Evolutionary conservation across 2,888 invertebrate genomes (phyloP), one percentile per base, ranked within the genome.

Genomic region (Didymodactylos carnosus): DNA sequence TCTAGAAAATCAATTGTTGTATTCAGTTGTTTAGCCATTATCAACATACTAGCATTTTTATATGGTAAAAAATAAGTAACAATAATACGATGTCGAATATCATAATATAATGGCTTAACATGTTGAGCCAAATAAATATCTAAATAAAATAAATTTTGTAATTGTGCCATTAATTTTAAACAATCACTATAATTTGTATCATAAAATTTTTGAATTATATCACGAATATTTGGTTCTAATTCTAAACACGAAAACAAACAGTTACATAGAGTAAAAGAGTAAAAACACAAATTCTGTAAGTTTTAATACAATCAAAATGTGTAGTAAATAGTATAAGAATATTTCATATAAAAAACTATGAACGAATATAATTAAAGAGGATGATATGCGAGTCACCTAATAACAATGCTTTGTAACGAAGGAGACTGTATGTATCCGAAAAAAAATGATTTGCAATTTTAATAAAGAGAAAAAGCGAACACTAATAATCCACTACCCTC

Each of bases 111-210:
- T 39, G 89, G 88, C 82, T 88, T 89, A 75, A 98, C 89, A 83
- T 97, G 95, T 46, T 92, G 91, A 46, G 95, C 94, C 84, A 98
- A 89, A 86, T 95, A 97, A 89, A 97, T 91, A 85, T 98, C 97
- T 83, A 98, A 86, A 78, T 94, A 86, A 78, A 98, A 87, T 85
- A 93, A 93, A 84, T 95, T 94, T 84, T 85, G 91, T 80, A 95
- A 91, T 84, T 94, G 93, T 82, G 93, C 92, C 77, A 97, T 85
- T 79, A 94, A 85, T 83, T 90, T 92, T 80, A 97, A 87, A 84
- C 95, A 97, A 43, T 90, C 90, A 72, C 92, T 94, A 85, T 98
- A 98, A 84, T 94, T 94, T 41, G 94, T 94, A 85, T 94, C 93
- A 84, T 95, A 93, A 85, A 98, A 98, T 86, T 93, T 93, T 85